Evolutionary conservation across 2,113 vertebrate species (phyloP).

Genomic region (Orthonyx spaldingii): DNA sequence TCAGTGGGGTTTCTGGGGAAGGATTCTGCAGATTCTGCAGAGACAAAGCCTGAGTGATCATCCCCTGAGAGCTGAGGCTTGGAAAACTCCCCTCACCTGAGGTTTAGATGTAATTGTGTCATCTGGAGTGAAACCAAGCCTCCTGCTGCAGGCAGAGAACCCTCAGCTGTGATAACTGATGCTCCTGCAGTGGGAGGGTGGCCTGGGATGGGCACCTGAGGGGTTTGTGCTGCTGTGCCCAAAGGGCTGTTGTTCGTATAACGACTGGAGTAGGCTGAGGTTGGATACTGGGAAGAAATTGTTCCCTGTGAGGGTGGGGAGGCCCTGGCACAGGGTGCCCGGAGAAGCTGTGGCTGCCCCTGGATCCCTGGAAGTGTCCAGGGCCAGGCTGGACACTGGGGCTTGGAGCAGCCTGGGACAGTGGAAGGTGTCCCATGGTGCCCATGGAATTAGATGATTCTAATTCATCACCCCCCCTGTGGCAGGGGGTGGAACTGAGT

Average conservation of each 20-base stretch:
- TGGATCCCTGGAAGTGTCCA: not conserved
- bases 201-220: not conserved
- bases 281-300: not conserved
- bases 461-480: too few relatives aligned
- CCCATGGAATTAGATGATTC: too few relatives aligned
- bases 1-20: not conserved
- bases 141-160: not conserved
- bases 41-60: not conserved
- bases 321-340: not conserved
- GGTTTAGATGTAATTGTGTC: not conserved
- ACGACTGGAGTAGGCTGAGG: not conserved
- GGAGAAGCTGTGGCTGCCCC: not conserved
- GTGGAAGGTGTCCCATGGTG: not conserved
- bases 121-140: not conserved
- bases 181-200: not conserved
- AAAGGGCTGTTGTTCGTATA: not conserved
- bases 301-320: accelerated
- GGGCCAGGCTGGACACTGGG: accelerated
- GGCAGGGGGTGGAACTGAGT: accelerated
- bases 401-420: accelerated
- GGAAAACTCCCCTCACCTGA: not conserved
- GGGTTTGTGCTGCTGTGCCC: not conserved
- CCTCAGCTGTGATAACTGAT: not conserved
- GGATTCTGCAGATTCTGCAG: not conserved
- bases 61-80: not conserved